phyloP scores from a whole-genome alignment of 1,140 invertebrate species.

The Neodiprion pinetum region DNA sequence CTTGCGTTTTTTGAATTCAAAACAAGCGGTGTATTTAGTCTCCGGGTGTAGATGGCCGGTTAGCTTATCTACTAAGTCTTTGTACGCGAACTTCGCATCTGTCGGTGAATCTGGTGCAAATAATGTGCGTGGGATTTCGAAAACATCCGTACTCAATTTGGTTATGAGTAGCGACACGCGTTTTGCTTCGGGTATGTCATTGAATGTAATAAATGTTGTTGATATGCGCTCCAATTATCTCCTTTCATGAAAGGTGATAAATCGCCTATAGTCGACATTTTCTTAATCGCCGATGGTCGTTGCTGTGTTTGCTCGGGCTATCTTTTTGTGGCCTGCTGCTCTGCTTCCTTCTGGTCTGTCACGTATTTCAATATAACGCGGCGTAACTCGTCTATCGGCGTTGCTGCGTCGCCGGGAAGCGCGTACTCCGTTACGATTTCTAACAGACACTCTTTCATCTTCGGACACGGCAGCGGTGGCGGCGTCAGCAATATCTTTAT shows the following conservation, averaged over 20 bases:
- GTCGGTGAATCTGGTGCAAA: slow-evolving; percentile 16
- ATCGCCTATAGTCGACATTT: slow-evolving; percentile 10
- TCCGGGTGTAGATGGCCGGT: no score
- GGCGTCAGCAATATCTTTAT: no score
- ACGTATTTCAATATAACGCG: slow-evolving; percentile 17
- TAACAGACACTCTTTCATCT: background rate
- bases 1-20: no score
- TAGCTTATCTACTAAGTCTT: no score
- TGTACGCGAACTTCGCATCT: background rate
- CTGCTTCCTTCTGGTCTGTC: background rate
- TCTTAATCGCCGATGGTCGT: background rate
- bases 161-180: slow-evolving; percentile 9
- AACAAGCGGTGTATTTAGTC: no score
- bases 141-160: slow-evolving; percentile 9
- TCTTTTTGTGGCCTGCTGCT: background rate
- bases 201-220: slow-evolving; percentile 16
- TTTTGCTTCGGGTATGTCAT: slow-evolving; percentile 15
- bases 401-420: background rate
- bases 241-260: slow-evolving; percentile 9
- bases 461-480: no score
- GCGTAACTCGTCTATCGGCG: slow-evolving; percentile 12
- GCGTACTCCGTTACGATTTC: slow-evolving; percentile 10
- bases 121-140: slow-evolving; percentile 12
- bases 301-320: background rate
- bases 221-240: slow-evolving; percentile 12